Evolutionary conservation across 2,113 vertebrate genomes (phyloP).

Genomic region (Charina bottae): DNA sequence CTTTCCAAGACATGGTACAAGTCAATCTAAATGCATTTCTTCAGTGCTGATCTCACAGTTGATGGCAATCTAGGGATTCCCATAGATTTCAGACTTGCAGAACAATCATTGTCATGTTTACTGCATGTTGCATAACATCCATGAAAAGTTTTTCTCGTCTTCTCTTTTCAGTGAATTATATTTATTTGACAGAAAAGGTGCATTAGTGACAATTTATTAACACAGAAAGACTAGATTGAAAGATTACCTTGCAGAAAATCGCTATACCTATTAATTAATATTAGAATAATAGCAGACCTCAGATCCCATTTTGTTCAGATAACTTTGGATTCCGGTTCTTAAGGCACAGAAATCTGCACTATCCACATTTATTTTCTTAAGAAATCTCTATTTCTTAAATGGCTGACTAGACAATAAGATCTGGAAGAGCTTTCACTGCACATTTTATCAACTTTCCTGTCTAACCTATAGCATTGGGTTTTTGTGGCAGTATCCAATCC

Average conservation of each 20-base stretch:
- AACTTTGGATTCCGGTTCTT: background rate
- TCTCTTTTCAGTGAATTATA: too few species aligned
- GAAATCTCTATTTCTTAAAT: background rate
- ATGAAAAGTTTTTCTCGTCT: too few species aligned
- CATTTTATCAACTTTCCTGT: background rate
- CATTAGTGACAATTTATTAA: too few species aligned
- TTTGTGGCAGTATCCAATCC: too few species aligned
- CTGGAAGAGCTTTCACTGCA: background rate
- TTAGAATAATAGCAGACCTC: background rate
- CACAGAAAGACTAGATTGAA: background rate
- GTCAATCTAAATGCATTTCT: background rate
- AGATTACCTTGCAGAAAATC: background rate
- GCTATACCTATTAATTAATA: background rate
- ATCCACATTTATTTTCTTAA: background rate
- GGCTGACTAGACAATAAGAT: background rate
- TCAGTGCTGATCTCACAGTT: background rate
- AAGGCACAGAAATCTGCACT: background rate
- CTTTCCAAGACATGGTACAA: background rate
- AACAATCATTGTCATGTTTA: background rate
- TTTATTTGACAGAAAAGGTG: too few species aligned
- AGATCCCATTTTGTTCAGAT: background rate
- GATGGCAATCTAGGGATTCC: background rate
- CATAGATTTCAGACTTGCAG: background rate
- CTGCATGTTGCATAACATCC: background rate
- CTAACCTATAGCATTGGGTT: too few species aligned